Base-by-base conservation (phyloP, 2,888 invertebrate species). In the Galerucella pusilla region DNA sequence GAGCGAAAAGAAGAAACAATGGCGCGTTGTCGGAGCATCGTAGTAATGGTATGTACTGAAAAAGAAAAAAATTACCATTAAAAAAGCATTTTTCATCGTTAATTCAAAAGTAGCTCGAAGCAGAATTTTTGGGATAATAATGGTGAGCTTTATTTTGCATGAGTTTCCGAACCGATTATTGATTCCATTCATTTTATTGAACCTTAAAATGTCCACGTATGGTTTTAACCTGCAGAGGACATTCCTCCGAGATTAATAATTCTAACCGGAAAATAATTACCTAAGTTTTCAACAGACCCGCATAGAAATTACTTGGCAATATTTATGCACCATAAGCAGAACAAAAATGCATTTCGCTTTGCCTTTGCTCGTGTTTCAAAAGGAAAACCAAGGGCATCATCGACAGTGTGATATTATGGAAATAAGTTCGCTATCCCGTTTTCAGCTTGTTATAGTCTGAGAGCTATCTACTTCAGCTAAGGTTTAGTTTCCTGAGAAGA, bases 11-110 rank as follows among this genome's bases (percentile, higher is more conserved):
- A 79, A 86, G 83, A 82, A 86, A 81, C 82, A 87, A 81, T 81
- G 85, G 83, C 79, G 84, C 84, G 82, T 84, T 70, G 60, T 73
- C 85, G 79, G 85, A 83, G 86, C 87, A 87, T 87, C 84, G 83
- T 85, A 85, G 82, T 83, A 83, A 72, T 64, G 49, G 84, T 86
- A 86, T 85, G 86, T 86, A 85, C 87, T 87, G 84, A 12, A 87
- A 86, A 75, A 75, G 79, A 81, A 76, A 73, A 20, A 9, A 54
- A 54, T 2, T 9, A 42, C 7, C 6, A 42, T 7, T 42, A 7
- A 42, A 7, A 42, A 7, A 42, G 7, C 4, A 28, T 42, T 45
- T 16, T 28, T 1, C 7, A 69, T 52, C 20, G 25, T 60, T 60
- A 54, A 2, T 35, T 20, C 20, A 35, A 5, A 14, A 42, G 35